These are phyloP conservation scores for Amiota mariae DNA, from an alignment of 2,888 invertebrate species.

Conservation along the genomic window DNA sequence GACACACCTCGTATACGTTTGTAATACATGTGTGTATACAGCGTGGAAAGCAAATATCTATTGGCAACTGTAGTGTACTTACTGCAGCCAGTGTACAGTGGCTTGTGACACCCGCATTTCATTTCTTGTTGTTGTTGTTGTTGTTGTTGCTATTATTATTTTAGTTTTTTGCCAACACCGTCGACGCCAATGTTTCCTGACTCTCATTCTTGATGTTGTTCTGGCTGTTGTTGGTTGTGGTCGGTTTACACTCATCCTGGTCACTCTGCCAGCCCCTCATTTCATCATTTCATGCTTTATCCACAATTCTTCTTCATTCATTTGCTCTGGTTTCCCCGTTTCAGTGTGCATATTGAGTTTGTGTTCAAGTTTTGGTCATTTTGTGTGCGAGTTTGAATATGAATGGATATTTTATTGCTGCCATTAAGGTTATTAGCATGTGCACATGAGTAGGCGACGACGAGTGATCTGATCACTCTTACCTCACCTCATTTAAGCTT, in stretches of 20 bases:
- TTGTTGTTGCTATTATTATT: background rate
- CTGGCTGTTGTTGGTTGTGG: constrained; percentile 7
- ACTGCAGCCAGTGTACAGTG: background rate
- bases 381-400: constrained; percentile 17
- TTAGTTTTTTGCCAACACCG: constrained; percentile 1
- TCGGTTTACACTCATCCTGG: constrained; percentile 6
- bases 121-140: constrained; percentile 12
- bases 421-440: constrained; percentile 65
- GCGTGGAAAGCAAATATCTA: no score
- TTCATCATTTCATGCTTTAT: no score
- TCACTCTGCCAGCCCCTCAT: no score
- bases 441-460: constrained; percentile 11
- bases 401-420: constrained; percentile 66
- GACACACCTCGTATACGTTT: no score
- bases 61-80: no score
- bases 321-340: background rate
- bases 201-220: background rate
- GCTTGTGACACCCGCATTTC: constrained; percentile 26
- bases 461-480: background rate
- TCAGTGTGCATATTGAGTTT: constrained; percentile 6
- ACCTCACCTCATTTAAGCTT: no score
- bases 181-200: background rate
- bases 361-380: constrained; percentile 17
- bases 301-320: background rate
- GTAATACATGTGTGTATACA: no score